These are phyloP conservation scores for Leptatherina wallacei DNA, from an alignment of 2,797 vertebrate genomes.

Conservation along the genomic window DNA sequence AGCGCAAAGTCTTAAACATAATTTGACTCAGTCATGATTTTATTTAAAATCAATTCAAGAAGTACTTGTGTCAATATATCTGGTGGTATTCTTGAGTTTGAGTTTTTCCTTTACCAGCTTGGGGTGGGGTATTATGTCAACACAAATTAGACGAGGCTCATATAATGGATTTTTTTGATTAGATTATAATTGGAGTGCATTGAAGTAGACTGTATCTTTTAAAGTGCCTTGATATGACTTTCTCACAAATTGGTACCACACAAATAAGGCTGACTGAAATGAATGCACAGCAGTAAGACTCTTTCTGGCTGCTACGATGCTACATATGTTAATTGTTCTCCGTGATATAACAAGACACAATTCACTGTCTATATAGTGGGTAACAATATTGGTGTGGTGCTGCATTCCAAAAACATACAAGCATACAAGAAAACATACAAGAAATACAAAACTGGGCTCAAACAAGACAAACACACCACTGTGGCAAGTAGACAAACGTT, in stretches of 20 bases:
- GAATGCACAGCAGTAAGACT: background rate
- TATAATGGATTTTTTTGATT: too few relatives aligned
- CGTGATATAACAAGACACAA: background rate
- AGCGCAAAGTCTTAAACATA: background rate
- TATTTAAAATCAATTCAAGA: background rate
- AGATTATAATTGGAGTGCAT: too few relatives aligned
- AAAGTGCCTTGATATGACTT: too few relatives aligned
- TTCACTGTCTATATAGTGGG: background rate
- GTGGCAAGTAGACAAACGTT: constrained; percentile 4
- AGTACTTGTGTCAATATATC: background rate
- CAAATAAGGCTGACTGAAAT: background rate
- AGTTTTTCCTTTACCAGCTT: too few relatives aligned
- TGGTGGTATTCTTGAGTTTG: background rate
- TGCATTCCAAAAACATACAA: background rate
- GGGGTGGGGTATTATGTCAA: too few relatives aligned
- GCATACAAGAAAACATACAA: background rate
- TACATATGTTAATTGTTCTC: background rate
- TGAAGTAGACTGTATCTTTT: too few relatives aligned
- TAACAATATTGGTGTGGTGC: background rate
- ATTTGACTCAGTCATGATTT: too few relatives aligned
- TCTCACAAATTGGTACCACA: too few relatives aligned
- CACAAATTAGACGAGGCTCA: too few relatives aligned
- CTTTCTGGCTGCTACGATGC: background rate
- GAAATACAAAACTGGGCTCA: constrained; percentile 3
- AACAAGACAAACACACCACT: constrained; percentile 24